Evolutionary conservation across 2,888 invertebrate species (phyloP), one percentile per base, ranked within the genome.

Genomic region (Baronia brevicornis): DNA sequence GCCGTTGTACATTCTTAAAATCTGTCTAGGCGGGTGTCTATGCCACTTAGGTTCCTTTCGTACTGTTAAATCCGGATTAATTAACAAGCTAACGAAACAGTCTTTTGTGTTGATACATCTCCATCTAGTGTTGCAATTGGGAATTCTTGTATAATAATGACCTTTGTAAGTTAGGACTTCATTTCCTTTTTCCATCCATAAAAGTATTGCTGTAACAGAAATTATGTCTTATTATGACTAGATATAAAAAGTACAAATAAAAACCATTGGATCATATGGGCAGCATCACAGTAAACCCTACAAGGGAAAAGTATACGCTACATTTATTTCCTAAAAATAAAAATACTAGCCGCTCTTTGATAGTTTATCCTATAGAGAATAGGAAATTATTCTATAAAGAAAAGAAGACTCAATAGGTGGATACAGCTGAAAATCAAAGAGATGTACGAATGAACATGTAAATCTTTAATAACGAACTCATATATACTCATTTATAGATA

Each of bases 111-210:
- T 53, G n/a, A 62, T 46, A 21, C 67, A 67, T 0, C 67, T 46
- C 66, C 67, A 66, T 14, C 48, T 45, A 13, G 42, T 39, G 1
- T 49, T 48, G 25, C 55, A 39, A 13, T 67, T 61, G 1, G 71
- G 67, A 2, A 60, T 48, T 34, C 58, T 61, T 1, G 57, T 44
- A 41, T 72, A 73, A 33, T 62, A 72, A 28, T 73, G 62, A 0
- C 65, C 62, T 38, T 62, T 60, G 41, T 72, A 71, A 30, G 51
- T 54, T 12, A 73, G 32, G 13, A 69, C 46, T 8, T 64, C 44
- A 36, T 56, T 63, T 28, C 67, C 51, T 3, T 59, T 46, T 1
- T 60, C 39, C 10, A 71, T 68, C 3, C 58, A 61, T 37, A 65
- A 53, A 20, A 60, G 27, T 33, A 48, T 28, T 8, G 47, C 62